phyloP scores from a whole-genome alignment of 1,140 invertebrate species.

The Platorchestia sp. region DNA sequence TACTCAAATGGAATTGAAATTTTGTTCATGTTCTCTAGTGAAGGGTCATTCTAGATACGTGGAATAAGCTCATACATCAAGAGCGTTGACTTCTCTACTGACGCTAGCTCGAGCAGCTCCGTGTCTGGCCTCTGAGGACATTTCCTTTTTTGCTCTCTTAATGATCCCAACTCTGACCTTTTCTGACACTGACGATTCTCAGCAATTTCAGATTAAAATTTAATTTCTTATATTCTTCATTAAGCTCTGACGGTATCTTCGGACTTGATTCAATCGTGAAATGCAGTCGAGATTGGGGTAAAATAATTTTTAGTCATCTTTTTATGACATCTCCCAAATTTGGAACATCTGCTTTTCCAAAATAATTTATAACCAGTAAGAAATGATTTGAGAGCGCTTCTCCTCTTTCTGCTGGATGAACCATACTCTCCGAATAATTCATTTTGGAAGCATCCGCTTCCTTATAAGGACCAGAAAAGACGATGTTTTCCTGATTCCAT shows the following conservation, averaged over 20 bases:
- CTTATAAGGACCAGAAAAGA: constrained; percentile 1
- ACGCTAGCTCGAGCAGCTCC: not conserved
- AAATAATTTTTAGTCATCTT: not conserved
- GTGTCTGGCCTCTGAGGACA: constrained; percentile 18
- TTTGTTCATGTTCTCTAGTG: constrained; percentile 13
- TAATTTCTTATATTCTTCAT: not conserved
- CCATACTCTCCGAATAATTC: not conserved
- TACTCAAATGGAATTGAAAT: not conserved
- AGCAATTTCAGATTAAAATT: not conserved
- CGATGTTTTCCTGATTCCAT: constrained; percentile 41
- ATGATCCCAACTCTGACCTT: constrained; percentile 36
- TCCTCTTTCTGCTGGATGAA: not conserved
- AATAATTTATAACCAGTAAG: not conserved
- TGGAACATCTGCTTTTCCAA: not conserved
- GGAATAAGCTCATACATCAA: constrained; percentile 52
- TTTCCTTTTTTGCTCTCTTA: constrained; percentile 40
- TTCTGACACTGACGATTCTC: not conserved
- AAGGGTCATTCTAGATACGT: not conserved
- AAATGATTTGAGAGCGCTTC: not conserved
- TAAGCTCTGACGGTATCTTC: not conserved
- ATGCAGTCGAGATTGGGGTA: not conserved
- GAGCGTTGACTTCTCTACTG: constrained; percentile 24
- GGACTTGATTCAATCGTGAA: not conserved
- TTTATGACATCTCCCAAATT: not conserved
- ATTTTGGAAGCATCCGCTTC: not conserved